Conservation (phyloP, 2,113 vertebrate species). For the Ciconia stormi region DNA sequence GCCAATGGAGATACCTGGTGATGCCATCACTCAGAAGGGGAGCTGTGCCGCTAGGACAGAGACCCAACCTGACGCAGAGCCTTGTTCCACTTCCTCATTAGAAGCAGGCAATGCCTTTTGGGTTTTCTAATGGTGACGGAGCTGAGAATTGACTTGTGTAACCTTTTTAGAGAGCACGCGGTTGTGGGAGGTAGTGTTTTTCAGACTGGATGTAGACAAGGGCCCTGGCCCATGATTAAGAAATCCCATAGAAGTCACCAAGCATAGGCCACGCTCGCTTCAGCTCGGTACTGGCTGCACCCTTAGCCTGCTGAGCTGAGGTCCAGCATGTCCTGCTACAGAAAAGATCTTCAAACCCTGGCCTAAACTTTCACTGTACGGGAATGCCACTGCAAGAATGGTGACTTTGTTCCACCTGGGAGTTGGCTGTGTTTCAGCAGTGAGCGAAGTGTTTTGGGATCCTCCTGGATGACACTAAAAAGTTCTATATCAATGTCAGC, state of each 20-base stretch:
- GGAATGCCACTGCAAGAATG: not conserved
- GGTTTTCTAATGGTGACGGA: not conserved
- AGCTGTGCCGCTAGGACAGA: not conserved
- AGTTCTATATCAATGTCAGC: conserved; percentile 21
- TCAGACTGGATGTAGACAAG: not conserved
- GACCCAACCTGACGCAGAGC: not conserved
- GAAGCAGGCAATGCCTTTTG: not conserved
- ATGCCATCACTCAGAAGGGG: not conserved
- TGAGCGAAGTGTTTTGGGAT: conserved; percentile 53
- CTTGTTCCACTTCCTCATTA: not conserved
- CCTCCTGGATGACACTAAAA: conserved; percentile 2
- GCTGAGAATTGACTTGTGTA: not conserved
- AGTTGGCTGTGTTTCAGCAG: not conserved
- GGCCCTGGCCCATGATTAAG: not conserved
- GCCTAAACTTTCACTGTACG: not conserved
- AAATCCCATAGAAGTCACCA: not conserved
- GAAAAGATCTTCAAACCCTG: not conserved
- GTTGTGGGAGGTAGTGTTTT: not conserved
- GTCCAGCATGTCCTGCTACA: not conserved
- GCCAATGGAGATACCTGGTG: fast-evolving
- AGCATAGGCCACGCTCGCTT: fast-evolving
- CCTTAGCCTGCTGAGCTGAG: not conserved
- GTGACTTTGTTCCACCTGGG: not conserved
- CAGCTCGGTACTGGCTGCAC: not conserved
- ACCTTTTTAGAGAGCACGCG: not conserved